Evolutionary conservation across 2,797 vertebrate species (phyloP).

Genomic region (Enteromius viviparus): DNA sequence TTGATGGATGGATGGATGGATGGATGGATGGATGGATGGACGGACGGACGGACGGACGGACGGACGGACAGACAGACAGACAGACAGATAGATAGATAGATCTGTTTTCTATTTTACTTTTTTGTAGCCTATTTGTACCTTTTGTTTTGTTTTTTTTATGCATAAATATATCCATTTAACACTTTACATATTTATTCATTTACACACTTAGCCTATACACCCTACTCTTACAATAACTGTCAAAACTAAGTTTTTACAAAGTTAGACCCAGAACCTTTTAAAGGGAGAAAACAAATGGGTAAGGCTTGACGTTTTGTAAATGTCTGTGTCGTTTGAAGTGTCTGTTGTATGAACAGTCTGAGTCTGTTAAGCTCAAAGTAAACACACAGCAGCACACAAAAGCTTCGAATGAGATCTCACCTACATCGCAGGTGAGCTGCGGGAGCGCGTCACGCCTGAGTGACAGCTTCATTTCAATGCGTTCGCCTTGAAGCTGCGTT

Average conservation of each 20-base stretch:
- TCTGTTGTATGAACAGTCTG: constrained; percentile 1
- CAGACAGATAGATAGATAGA: background rate
- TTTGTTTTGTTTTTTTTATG: too few relatives aligned
- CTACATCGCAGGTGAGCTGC: constrained; percentile 76
- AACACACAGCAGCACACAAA: constrained; percentile 31
- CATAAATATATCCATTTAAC: too few relatives aligned
- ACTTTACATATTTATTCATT: too few relatives aligned
- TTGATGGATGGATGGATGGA: too few relatives aligned
- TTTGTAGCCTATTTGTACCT: too few relatives aligned
- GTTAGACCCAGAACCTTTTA: background rate
- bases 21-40: too few relatives aligned
- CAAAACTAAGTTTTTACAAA: background rate
- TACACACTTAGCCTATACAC: too few relatives aligned
- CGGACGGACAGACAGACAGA: too few relatives aligned
- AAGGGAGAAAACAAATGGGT: background rate
- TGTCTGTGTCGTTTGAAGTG: constrained; percentile 14
- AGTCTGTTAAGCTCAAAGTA: constrained; percentile 23
- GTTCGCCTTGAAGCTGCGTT: constrained; percentile 59
- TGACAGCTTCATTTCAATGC: constrained; percentile 79
- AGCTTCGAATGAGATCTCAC: constrained; percentile 66
- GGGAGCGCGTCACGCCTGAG: constrained; percentile 74
- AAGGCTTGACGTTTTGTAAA: constrained; percentile 14
- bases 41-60: too few relatives aligned
- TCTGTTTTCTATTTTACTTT: too few relatives aligned
- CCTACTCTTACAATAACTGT: background rate